Conservation (phyloP, 1,140 invertebrate species). For the Orius insidiosus region DNA sequence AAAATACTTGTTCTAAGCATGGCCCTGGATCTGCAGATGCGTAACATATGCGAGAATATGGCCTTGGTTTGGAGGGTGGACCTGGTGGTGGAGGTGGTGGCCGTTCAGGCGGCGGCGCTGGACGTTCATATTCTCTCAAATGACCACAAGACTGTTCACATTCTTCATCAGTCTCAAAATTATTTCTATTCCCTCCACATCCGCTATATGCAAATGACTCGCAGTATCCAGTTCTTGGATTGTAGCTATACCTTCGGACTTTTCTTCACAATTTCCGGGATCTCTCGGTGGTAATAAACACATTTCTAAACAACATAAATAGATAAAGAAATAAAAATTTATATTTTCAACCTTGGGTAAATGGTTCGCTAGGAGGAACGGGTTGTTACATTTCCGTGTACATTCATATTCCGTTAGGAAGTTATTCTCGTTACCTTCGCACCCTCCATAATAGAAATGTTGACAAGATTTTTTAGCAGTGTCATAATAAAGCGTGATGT, state of each 20-base stretch:
- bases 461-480: slow-evolving; percentile 46
- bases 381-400: slow-evolving; percentile 35
- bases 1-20: too few relatives aligned
- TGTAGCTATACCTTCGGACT: slow-evolving; percentile 55
- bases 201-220: slow-evolving; percentile 66
- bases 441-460: slow-evolving; percentile 67
- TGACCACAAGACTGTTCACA: slow-evolving; percentile 60
- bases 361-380: slow-evolving; percentile 22
- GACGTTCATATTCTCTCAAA: slow-evolving; percentile 40
- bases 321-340: neutral
- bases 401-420: slow-evolving; percentile 51
- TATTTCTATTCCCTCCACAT: slow-evolving; percentile 73
- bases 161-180: slow-evolving; percentile 55
- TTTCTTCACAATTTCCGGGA: slow-evolving; percentile 46
- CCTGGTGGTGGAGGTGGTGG: too few relatives aligned
- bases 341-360: slow-evolving; percentile 23
- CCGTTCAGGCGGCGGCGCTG: neutral
- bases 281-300: slow-evolving; percentile 47
- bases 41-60: too few relatives aligned
- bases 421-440: slow-evolving; percentile 65
- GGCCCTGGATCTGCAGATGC: too few relatives aligned
- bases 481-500: slow-evolving; percentile 67
- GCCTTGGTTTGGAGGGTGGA: too few relatives aligned
- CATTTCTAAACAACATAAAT: slow-evolving; percentile 34
- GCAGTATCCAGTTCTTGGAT: slow-evolving; percentile 56